Evolutionary conservation across 2,113 vertebrate species (phyloP), one percentile per base, ranked within the genome.

Genomic region (Corythornis madagascariensis): DNA sequence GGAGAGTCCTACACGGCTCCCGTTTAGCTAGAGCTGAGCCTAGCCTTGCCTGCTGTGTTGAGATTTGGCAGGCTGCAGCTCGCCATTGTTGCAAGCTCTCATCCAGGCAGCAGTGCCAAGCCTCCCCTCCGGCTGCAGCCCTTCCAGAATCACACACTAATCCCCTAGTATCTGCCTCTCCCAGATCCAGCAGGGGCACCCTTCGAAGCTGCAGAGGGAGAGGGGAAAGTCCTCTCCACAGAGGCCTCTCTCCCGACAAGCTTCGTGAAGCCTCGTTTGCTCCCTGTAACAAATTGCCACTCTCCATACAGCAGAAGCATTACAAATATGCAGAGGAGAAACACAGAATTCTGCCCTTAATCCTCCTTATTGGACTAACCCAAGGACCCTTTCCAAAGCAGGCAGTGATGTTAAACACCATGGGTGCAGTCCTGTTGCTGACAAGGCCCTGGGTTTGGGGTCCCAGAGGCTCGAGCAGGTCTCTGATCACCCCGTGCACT

Each of bases 41-140:
- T 92, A 94, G 90, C 89, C 94, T 92, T 83, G 81, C 90, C 95
- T 83, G 92, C 94, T 94, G 92, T 89, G 88, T 87, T 85, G 94
- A 96, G 92, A 96, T 94, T 84, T 96, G 96, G 94, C 97, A 97
- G 83, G 61, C 84, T 71, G 57, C 47, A 31, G 74, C 91, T 86
- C 26, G 53, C 47, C 79, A 77, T 94, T 87, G 89, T 94, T 93
- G 84, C 21, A 3, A 87, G 83, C 91, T 94, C 89, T 53, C 65
- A 91, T 91, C 83, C 92, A 95, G 95, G 42, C 72, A 1, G 53
- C 42, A 1, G 72, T 92, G 95, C 96, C 97, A 96, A 95, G 90
- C 85, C 40, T 84, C 85, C 80, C 88, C 56, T 88, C 87, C 4
- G 83, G 92, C 90, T 91, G 92, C 86, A 74, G 92, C 85, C 94